Evolutionary conservation across 2,797 vertebrate genomes (phyloP).

Genomic region (Poecile montanus): DNA sequence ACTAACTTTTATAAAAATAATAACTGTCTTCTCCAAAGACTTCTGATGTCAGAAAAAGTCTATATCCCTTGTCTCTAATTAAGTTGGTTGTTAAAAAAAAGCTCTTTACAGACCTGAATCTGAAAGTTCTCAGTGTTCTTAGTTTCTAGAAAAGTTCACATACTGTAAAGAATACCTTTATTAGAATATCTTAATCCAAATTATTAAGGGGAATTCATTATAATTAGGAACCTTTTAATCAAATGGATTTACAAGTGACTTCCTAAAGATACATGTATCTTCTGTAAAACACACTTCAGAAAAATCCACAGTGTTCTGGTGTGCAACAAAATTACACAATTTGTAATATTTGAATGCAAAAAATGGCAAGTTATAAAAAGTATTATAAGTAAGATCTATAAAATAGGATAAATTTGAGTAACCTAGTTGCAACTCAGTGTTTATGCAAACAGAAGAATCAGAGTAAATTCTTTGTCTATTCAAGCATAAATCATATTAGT

Average conservation of each 20-base stretch:
- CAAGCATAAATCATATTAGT: not conserved
- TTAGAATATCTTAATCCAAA: not conserved
- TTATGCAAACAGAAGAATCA: not conserved
- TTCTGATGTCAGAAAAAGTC: not conserved
- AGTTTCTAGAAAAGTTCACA: not conserved
- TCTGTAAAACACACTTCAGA: not conserved
- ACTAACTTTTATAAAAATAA: not conserved
- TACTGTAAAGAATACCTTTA: not conserved
- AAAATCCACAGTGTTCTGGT: not conserved
- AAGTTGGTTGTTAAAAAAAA: not conserved
- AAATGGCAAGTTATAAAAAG: not conserved
- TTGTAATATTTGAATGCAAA: not conserved
- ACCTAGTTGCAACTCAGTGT: not conserved
- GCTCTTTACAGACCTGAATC: not conserved
- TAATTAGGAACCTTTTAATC: not conserved
- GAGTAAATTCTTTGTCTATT: not conserved
- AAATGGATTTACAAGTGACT: not conserved
- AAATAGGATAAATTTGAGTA: not conserved
- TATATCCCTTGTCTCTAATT: not conserved
- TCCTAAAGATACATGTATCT: not conserved
- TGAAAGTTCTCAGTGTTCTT: not conserved
- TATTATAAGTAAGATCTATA: not conserved
- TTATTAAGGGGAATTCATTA: not conserved
- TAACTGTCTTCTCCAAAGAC: not conserved
- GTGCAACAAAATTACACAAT: not conserved